phyloP scores from a whole-genome alignment of 2,797 vertebrate species.

The Clamator glandarius region DNA sequence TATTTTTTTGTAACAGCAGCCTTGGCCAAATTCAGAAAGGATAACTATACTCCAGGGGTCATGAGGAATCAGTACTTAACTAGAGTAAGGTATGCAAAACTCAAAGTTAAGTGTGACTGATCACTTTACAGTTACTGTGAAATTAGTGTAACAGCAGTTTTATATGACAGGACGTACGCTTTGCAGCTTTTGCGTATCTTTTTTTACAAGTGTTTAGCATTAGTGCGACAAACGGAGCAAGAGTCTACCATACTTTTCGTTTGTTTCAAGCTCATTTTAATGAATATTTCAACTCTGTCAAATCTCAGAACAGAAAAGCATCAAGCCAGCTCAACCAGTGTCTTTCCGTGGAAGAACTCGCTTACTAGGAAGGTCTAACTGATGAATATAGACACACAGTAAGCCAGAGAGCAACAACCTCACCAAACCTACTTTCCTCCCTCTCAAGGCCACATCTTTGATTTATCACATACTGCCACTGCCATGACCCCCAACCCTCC shows the following conservation, averaged over 20 bases:
- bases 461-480: background rate
- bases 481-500: background rate
- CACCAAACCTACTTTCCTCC: background rate
- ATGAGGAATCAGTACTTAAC: background rate
- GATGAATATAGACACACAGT: background rate
- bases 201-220: rapidly evolving
- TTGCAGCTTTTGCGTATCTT: background rate
- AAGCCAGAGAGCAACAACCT: background rate
- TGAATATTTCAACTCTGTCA: background rate
- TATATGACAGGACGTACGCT: background rate
- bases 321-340: background rate
- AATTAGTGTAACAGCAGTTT: background rate
- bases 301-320: background rate
- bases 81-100: background rate
- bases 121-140: background rate
- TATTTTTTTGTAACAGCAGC: background rate
- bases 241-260: background rate
- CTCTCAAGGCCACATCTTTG: rapidly evolving
- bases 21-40: background rate
- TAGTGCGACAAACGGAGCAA: background rate
- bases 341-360: background rate
- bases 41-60: background rate
- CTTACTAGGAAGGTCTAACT: background rate
- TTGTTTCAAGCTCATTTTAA: background rate
- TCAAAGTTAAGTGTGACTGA: background rate